Conservation (phyloP, 2,888 invertebrate species). For the Netelia virgata region DNA sequence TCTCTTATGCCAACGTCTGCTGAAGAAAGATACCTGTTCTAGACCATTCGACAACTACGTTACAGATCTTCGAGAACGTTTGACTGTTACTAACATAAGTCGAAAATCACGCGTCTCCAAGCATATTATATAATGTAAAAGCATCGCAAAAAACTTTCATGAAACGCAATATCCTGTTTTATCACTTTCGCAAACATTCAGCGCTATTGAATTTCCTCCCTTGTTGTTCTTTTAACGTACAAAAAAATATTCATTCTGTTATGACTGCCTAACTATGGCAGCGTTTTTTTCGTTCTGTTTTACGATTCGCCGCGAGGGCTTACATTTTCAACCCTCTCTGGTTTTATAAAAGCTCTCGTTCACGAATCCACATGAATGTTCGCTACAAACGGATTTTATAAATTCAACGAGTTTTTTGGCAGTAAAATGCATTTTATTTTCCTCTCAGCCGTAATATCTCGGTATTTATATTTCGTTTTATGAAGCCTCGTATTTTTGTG, state of each 20-base stretch:
- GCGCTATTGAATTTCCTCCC: not conserved
- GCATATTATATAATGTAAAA: no score
- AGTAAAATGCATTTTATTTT: not conserved
- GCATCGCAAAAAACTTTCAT: no score
- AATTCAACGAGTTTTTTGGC: not conserved
- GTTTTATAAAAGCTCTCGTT: not conserved
- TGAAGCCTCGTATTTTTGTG: not conserved
- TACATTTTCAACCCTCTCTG: not conserved
- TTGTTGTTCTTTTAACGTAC: not conserved
- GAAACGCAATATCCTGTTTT: no score
- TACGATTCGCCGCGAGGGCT: not conserved
- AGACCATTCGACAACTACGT: no score
- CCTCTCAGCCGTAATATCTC: not conserved
- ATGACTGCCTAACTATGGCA: not conserved
- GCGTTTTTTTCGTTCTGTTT: not conserved
- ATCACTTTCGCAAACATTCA: no score
- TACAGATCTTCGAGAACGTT: no score
- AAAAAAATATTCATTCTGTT: not conserved
- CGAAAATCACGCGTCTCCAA: no score
- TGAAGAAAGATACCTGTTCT: no score
- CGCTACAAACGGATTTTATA: not conserved
- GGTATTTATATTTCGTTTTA: not conserved
- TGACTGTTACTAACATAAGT: no score
- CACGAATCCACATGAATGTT: not conserved
- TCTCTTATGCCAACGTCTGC: no score